Evolutionary conservation across 2,797 vertebrate genomes (phyloP).

Genomic region (Cynodonichthys magdalenae): DNA sequence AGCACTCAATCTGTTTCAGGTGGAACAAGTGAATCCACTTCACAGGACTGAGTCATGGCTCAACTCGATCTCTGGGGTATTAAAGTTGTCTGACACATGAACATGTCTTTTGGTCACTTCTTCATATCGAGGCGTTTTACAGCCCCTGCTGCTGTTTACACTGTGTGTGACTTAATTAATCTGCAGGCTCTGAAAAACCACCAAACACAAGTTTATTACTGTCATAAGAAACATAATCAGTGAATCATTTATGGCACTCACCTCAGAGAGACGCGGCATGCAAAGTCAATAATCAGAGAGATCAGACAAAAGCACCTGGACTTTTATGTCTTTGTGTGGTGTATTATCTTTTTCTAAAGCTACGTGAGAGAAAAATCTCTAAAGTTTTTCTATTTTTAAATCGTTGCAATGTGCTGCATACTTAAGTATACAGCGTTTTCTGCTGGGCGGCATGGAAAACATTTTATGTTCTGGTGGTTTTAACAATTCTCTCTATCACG

Average conservation of each 20-base stretch:
- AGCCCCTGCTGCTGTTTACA: background rate
- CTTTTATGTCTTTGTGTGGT: background rate
- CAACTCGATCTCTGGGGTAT: background rate
- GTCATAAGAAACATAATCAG: background rate
- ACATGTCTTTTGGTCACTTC: background rate
- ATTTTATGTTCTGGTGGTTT: too few relatives aligned
- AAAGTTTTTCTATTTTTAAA: background rate
- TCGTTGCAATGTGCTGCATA: too few relatives aligned
- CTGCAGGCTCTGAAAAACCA: background rate
- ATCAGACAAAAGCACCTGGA: background rate
- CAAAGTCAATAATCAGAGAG: background rate
- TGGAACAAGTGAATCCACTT: slow-evolving; percentile 35
- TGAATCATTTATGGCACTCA: background rate
- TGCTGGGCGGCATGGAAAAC: too few relatives aligned
- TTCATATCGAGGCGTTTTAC: background rate
- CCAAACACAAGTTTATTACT: background rate
- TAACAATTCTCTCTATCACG: too few relatives aligned
- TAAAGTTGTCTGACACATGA: background rate
- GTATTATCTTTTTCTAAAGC: background rate
- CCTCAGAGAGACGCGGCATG: too few relatives aligned
- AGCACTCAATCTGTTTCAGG: slow-evolving; percentile 9
- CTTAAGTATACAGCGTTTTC: too few relatives aligned
- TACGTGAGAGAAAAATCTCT: background rate
- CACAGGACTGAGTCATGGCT: background rate
- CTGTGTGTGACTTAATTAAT: background rate